A percentile compares a stretch with the other conserved stretches of the same genome.
Conservation (phyloP, 2,797 vertebrate genomes). For the Synaphobranchus kaupii region DNA sequence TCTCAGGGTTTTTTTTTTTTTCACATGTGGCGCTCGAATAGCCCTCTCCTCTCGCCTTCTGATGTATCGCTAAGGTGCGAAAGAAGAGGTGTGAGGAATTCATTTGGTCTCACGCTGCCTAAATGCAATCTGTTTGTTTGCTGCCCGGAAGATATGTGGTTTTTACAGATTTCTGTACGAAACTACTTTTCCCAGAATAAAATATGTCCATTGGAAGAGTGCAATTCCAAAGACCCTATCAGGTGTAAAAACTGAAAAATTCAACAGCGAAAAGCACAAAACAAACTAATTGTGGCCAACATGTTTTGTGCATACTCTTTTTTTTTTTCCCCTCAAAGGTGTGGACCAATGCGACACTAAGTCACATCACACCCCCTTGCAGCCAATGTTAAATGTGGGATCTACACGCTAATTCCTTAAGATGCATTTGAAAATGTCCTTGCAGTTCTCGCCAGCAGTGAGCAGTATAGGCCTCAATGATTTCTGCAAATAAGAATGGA, state of each 20-base stretch:
- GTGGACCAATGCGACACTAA: neutral
- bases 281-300: neutral
- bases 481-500: neutral
- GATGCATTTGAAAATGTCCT: neutral
- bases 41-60: neutral
- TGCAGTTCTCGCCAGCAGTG: neutral
- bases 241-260: neutral
- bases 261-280: neutral
- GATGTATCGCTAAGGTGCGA: neutral
- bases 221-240: neutral
- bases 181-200: neutral
- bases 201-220: neutral
- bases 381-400: neutral
- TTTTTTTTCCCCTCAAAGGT: neutral
- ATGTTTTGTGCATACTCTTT: neutral
- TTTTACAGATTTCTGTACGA: neutral
- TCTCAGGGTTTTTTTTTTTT: neutral
- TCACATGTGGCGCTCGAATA: neutral
- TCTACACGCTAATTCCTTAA: neutral
- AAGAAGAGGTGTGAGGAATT: conserved; percentile 7
- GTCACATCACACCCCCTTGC: neutral
- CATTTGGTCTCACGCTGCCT: neutral
- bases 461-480: neutral
- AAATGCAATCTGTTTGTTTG: conserved; percentile 12
- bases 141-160: neutral